phyloP scores from a whole-genome alignment of 2,888 invertebrate species.

The Drosophila niveifrons region DNA sequence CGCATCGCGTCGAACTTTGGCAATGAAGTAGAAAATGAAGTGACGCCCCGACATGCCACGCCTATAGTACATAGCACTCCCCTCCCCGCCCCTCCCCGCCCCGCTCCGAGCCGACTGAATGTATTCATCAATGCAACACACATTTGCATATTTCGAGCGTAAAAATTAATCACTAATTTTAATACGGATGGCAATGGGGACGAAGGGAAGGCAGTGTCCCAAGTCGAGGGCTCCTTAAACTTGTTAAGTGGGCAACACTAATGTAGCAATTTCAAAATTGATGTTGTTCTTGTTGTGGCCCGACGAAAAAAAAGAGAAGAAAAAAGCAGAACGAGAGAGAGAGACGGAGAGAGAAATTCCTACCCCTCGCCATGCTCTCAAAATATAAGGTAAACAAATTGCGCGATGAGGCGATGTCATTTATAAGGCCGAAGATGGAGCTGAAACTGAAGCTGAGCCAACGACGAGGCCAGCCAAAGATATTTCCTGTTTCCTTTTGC shows the following conservation, averaged over 20 bases:
- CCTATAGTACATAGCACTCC: slow-evolving; percentile 20
- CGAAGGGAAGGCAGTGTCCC: slow-evolving; percentile 7
- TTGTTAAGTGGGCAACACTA: slow-evolving; percentile 84
- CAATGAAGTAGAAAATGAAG: slow-evolving; percentile 83
- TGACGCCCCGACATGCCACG: slow-evolving; percentile 60
- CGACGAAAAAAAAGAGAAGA: slow-evolving; percentile 25
- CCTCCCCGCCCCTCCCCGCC: slow-evolving; percentile 6
- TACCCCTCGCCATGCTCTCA: slow-evolving; percentile 7
- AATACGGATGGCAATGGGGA: slow-evolving; percentile 78
- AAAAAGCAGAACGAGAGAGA: slow-evolving; percentile 22
- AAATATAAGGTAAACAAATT: slow-evolving; percentile 82
- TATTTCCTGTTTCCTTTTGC: slow-evolving; percentile 70
- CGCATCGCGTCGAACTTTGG: slow-evolving; percentile 55
- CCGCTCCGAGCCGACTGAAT: slow-evolving; percentile 64
- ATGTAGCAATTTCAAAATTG: slow-evolving; percentile 84
- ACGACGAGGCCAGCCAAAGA: slow-evolving; percentile 62
- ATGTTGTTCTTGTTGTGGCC: slow-evolving; percentile 57
- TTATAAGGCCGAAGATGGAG: slow-evolving; percentile 59
- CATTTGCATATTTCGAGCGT: slow-evolving; percentile 84
- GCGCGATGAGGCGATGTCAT: slow-evolving; percentile 84
- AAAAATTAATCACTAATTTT: slow-evolving; percentile 85
- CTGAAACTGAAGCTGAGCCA: slow-evolving; percentile 10
- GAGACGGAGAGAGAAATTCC: slow-evolving; percentile 16
- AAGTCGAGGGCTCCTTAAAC: slow-evolving; percentile 67
- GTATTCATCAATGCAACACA: slow-evolving; percentile 83